These are phyloP conservation scores for Drosophila formosana DNA, from an alignment of 2,888 invertebrate genomes.

Conservation along the genomic window DNA sequence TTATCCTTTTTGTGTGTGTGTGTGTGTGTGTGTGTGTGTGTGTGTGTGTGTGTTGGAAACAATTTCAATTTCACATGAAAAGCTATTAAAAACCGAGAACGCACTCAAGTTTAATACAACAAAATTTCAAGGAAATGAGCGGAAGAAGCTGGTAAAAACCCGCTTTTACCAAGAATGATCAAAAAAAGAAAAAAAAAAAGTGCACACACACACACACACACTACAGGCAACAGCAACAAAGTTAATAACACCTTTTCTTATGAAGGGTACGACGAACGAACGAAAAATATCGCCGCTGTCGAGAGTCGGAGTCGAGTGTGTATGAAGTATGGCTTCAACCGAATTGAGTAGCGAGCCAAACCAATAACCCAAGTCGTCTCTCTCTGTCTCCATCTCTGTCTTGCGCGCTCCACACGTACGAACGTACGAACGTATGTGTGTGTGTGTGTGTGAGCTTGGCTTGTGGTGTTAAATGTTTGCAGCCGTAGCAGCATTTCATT, in stretches of 20 bases:
- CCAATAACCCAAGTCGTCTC: constrained; percentile 40
- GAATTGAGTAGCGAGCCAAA: constrained; percentile 50
- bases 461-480: constrained; percentile 80
- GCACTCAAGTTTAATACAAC: constrained; percentile 73
- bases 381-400: constrained; percentile 13
- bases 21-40: constrained; percentile 18
- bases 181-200: constrained; percentile 76
- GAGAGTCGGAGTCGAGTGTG: constrained; percentile 35
- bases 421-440: background rate
- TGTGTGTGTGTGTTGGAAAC: constrained; percentile 39
- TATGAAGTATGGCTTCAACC: constrained; percentile 66
- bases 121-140: constrained; percentile 76
- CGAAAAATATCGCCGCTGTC: constrained; percentile 46
- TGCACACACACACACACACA: constrained; percentile 34
- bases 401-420: background rate
- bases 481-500: constrained; percentile 74
- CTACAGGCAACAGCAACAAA: constrained; percentile 63
- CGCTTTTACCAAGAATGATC: constrained; percentile 77
- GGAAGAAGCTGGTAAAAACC: constrained; percentile 80
- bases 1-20: constrained; percentile 57
- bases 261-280: constrained; percentile 67
- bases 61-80: constrained; percentile 76
- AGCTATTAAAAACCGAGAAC: constrained; percentile 68
- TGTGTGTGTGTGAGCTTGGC: constrained; percentile 66
- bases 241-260: constrained; percentile 79